Evolutionary conservation across 2,113 vertebrate genomes (phyloP), one percentile per base, ranked within the genome.

Genomic region (Heliornis fulica): DNA sequence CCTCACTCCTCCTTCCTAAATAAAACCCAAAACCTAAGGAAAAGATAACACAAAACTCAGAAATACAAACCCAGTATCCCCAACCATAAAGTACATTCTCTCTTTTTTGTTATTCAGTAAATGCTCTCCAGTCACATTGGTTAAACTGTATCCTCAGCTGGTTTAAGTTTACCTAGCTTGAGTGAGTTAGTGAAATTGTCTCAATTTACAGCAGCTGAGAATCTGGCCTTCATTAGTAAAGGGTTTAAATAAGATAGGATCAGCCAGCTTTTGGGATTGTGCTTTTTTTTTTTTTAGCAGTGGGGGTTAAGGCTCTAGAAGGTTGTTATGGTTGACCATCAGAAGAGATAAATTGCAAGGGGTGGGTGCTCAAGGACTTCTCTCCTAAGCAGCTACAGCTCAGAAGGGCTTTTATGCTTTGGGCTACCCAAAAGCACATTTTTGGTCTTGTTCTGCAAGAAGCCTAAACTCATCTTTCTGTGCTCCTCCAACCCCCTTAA

Each of bases 101-200:
- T 78, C 51, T 92, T 72, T 94, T 72, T 93, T 59, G n/a, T 88
- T 71, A 85, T 81, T 92, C 41, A 75, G 32, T 64, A 90, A 87
- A 70, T 75, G 61, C 26, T 71, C 51, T 94, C 31, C 40, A 84
- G 32, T 74, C 94, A 51, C 43, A 40, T 31, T 93, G 53, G 54
- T 87, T 93, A 65, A 93, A 93, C 59, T 46, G 91, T 66, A 80
- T 74, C 43, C 66, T 96, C 91, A 91, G 76, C 71, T 95, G 96
- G n/a, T 83, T 88, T 91, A 88, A 59, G 23, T 86, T 95, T 91
- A 83, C 56, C 45, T 81, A 51, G 53, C 71, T 78, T 82, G 61
- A 96, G 38, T 81, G 72, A 92, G 80, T 65, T 68, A 93, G 53
- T 66, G 51, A 93, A 74, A 72, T 65, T 77, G 34, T 96, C 90